These are phyloP conservation scores for Galeruca laticollis DNA, from an alignment of 2,888 invertebrate species.

Conservation along the genomic window DNA sequence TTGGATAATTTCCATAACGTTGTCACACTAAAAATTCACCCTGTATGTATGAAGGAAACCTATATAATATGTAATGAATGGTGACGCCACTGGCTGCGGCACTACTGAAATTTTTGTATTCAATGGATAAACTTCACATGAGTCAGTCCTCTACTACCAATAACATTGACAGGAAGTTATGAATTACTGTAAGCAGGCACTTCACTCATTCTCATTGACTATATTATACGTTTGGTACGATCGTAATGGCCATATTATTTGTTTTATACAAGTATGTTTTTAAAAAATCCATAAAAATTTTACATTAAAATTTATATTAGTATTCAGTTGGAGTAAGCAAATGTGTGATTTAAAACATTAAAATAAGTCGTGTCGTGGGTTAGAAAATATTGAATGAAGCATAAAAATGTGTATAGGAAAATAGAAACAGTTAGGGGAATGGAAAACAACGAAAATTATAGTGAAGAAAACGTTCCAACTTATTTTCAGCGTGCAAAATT, in stretches of 20 bases:
- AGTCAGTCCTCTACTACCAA: conserved; percentile 47
- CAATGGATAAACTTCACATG: conserved; percentile 54
- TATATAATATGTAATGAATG: no score
- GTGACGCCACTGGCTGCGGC: neutral
- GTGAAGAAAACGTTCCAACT: no score
- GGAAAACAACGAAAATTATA: no score
- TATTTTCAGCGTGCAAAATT: no score
- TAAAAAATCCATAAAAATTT: neutral
- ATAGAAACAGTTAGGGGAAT: no score
- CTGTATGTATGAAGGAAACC: no score
- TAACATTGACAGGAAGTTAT: conserved; percentile 55
- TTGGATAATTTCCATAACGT: no score
- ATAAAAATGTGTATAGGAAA: neutral
- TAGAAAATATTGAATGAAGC: neutral
- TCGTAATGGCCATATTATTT: conserved; percentile 8
- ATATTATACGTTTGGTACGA: conserved; percentile 32
- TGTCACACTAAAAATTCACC: no score
- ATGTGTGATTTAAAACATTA: neutral
- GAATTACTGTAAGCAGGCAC: conserved; percentile 50
- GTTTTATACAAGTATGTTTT: neutral
- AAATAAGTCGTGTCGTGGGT: neutral
- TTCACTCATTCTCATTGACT: conserved; percentile 39
- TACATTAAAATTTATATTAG: neutral
- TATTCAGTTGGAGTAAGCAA: neutral
- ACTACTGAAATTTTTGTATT: conserved; percentile 52